These are phyloP conservation scores for Pyrrhosoma nymphula DNA, from an alignment of 2,888 invertebrate genomes.

Conservation along the genomic window DNA sequence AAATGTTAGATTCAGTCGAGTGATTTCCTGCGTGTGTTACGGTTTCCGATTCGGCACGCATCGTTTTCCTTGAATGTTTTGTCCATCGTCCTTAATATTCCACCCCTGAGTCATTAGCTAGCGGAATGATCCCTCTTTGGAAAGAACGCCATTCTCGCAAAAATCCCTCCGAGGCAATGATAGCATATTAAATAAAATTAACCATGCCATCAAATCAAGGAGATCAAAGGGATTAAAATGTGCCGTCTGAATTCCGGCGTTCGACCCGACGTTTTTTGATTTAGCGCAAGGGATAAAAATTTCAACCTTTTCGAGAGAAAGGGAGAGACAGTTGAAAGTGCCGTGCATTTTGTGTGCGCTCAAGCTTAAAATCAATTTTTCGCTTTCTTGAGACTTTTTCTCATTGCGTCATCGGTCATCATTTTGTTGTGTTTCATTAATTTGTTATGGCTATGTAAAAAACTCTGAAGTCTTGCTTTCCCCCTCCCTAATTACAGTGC, in stretches of 20 bases:
- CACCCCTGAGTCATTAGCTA: neutral
- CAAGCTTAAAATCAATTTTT: neutral
- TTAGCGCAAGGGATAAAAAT: neutral
- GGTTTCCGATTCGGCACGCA: neutral
- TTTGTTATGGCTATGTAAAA: neutral
- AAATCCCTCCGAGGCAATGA: neutral
- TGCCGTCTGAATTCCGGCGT: neutral
- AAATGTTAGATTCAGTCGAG: no score
- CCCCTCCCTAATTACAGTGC: neutral
- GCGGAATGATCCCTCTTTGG: neutral
- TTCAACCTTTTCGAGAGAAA: neutral
- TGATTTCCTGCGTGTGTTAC: no score
- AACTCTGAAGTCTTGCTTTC: neutral
- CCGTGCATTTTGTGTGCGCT: neutral
- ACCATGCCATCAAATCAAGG: neutral
- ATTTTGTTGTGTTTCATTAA: neutral
- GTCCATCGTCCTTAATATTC: neutral
- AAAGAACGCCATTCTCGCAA: neutral
- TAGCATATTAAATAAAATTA: neutral
- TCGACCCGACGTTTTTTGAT: neutral
- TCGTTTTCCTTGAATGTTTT: neutral
- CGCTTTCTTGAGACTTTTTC: neutral
- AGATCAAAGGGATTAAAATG: slow-evolving; percentile 24
- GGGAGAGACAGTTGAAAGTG: neutral
- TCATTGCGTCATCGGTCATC: neutral